phyloP scores from a whole-genome alignment of 2,113 vertebrate species.

The Rhabdornis inornatus region DNA sequence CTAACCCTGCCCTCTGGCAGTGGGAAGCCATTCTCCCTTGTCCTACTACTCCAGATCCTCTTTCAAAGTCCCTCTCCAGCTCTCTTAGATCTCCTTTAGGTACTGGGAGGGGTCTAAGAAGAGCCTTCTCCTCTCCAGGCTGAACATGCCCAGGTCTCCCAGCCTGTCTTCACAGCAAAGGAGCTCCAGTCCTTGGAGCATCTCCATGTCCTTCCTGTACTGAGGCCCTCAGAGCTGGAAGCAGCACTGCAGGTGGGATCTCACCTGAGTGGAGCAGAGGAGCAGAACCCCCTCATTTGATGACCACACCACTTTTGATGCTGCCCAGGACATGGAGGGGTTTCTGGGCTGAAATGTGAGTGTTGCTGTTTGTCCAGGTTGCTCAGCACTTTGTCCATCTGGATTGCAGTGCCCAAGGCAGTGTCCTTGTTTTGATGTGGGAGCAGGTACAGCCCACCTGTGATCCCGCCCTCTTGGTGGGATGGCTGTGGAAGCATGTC shows the following conservation, averaged over 20 bases:
- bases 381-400: background rate
- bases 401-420: background rate
- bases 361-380: background rate
- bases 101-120: background rate
- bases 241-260: background rate
- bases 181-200: background rate
- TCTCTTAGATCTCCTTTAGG: background rate
- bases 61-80: background rate
- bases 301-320: background rate
- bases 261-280: background rate
- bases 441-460: background rate
- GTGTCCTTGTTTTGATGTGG: background rate
- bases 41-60: background rate
- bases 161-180: background rate
- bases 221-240: background rate
- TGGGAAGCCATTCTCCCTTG: background rate
- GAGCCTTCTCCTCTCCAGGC: background rate
- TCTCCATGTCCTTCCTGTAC: background rate
- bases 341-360: background rate
- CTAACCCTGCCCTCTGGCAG: background rate
- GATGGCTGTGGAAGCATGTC: background rate
- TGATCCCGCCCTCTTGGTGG: accelerated
- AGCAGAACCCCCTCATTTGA: background rate
- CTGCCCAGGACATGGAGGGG: accelerated
- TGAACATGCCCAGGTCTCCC: background rate